Evolutionary conservation across 2,797 vertebrate genomes (phyloP), one percentile per base, ranked within the genome.

Genomic region (Sandelia bainsii): DNA sequence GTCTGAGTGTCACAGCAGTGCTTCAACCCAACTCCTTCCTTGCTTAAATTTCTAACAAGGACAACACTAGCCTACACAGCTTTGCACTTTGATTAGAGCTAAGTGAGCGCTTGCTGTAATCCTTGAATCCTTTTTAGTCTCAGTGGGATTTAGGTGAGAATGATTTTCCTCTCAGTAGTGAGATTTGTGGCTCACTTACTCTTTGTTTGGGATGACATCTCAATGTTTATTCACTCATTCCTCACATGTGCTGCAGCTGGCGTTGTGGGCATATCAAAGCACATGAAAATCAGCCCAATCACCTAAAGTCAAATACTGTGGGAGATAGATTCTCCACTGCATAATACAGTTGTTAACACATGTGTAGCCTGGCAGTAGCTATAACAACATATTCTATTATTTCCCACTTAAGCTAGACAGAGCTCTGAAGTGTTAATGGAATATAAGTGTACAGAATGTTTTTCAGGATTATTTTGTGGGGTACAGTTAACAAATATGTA

Each of bases 31-130:
- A 42, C 60, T 66, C 50, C 73, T 45, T 68, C 40, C 22, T 51
- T 69, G 32, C 76, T 64, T 75, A 79, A 84, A 76, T 51, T 75
- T 84, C 83, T 87, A 80, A 82, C 80, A 80, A 79, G 85, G 81
- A 77, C 82, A 73, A 72, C 69, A 60, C 72, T 42, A 66, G 71
- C 79, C 80, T 11, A 81, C 72, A 37, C 85, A 62, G 87, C 87
- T 84, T 82, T 90, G 76, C 85, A 67, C 85, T 88, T 82, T 89
- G 87, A 92, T 91, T 89, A 90, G 87, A 91, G 87, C 87, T 81
- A 91, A 88, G 87, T 86, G 90, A 91, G 89, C 77, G 58, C 80
- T 75, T 2, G 79, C 88, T 87, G 80, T 91, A 91, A 93, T 93
- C 91, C 90, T 51, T 19, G 70, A 85, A 88, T 89, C 87, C 86